Evolutionary conservation across 2,113 vertebrate species (phyloP), one percentile per base, ranked within the genome.

Genomic region (Stegostoma tigrinum): DNA sequence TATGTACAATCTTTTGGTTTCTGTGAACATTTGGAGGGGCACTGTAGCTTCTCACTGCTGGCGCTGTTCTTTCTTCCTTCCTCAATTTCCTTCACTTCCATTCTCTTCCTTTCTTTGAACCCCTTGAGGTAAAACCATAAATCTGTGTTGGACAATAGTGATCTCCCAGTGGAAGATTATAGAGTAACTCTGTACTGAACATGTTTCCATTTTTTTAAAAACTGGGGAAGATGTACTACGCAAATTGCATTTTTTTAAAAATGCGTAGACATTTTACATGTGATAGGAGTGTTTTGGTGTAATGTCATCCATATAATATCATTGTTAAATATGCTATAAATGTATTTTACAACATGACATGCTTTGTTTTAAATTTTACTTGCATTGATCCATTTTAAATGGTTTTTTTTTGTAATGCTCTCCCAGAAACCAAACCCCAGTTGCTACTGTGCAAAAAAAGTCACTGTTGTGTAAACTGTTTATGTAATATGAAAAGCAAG

Each of bases 41-140:
- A 6, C 0, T 90, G 80, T 83, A 83, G 80, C 80, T 42, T 83
- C 80, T 83, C 34, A 34, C 64, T 91, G 52, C 34, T 93, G 64
- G 61, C 67, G 7, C 66, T 61, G 38, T 61, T 93, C 89, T 93
- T 55, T 64, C 19, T 66, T 64, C 89, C 61, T n/a, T 64, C 34
- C 89, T 21, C 89, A 93, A 19, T 83, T 83, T 83, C 38, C n/a
- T 83, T 6, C 67, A n/a, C 21, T 14, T 42, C 68, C 66, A 14
- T 72, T 48, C 94, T 52, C 94, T 72, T 52, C 67, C 94, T 52
- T 95, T 70, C 80, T 70, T 30, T 72, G 45, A 95, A 72, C 67
- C 75, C 66, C 93, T 70, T 95, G 55, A 72, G 94, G 67, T 72
- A 95, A 72, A 42, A 95, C 66, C 48, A 5, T 15, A 72, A 27